Evolutionary conservation across 2,113 vertebrate species (phyloP), one percentile per base, ranked within the genome.

Genomic region (Alethe diademata): DNA sequence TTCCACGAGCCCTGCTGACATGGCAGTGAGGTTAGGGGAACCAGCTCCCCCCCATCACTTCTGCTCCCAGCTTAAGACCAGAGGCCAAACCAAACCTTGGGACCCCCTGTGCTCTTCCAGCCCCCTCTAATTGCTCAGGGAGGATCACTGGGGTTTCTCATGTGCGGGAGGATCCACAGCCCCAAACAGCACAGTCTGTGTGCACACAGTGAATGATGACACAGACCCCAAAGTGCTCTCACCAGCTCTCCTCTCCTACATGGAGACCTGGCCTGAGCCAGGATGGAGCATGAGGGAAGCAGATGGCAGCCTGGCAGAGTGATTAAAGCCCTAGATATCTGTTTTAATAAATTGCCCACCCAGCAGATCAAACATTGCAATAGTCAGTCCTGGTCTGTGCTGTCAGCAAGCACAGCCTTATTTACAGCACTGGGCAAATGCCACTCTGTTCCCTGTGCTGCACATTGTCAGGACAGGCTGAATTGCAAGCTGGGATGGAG

Each of bases 221-320:
- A 57, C 64, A 86, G 86, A 85, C 72, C 64, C 90, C 18, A 19
- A 88, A 57, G 85, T 72, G 91, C 75, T 93, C 93, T 94, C 90
- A 85, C 86, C 86, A 97, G 89, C 93, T 96, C 91, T 96, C 95
- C 90, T 75, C 73, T 95, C 74, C 86, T 92, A 51, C 90, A 76
- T 28, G 4, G 19, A 97, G 97, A 95, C 95, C 96, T 90, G 92
- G 72, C 33, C 92, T 91, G 89, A 93, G 90, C 73, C 84, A 86
- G 70, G 92, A 80, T 71, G 94, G 76, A 94, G 90, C 60, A 50
- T 6, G 65, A 91, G 88, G 76, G 67, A 96, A 97, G 92, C 97
- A 98, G 98, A 98, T 98, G 98, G 98, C 90, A 92, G 88, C 87
- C 97, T 97, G 97, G 96, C 97, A 98, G 95, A 96, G 86, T 96